These are phyloP conservation scores for Bothrops alternatus DNA, from an alignment of 2,797 vertebrate species.

Conservation along the genomic window DNA sequence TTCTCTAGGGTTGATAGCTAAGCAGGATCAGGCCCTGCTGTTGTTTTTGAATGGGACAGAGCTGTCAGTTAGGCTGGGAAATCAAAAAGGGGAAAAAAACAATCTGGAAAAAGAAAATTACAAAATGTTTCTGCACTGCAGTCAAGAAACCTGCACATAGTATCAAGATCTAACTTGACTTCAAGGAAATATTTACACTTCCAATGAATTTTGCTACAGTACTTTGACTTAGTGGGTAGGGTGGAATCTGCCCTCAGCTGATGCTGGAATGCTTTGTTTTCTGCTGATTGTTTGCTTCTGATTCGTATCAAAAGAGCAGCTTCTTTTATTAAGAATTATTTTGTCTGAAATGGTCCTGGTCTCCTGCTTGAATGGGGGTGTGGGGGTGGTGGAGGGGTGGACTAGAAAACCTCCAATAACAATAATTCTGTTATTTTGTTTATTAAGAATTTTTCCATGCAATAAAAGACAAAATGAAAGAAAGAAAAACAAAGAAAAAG, in stretches of 20 bases:
- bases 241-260: neutral
- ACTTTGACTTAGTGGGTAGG: neutral
- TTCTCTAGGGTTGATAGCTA: neutral
- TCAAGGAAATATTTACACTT: neutral
- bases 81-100: neutral
- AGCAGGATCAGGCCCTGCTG: neutral
- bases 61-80: neutral
- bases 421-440: neutral
- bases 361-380: neutral
- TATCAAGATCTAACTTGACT: neutral
- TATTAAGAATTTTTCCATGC: neutral
- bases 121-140: neutral
- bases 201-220: neutral
- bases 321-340: neutral
- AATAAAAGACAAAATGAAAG: neutral
- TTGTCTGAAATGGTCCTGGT: neutral
- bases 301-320: neutral
- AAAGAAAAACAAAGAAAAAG: neutral
- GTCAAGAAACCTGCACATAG: neutral
- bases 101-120: neutral
- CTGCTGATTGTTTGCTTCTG: neutral
- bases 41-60: neutral
- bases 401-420: neutral
- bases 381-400: neutral
- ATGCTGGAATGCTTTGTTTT: neutral